Evolutionary conservation across 2,888 invertebrate species (phyloP).

Genomic region (Sphaerophoria rueppellii): DNA sequence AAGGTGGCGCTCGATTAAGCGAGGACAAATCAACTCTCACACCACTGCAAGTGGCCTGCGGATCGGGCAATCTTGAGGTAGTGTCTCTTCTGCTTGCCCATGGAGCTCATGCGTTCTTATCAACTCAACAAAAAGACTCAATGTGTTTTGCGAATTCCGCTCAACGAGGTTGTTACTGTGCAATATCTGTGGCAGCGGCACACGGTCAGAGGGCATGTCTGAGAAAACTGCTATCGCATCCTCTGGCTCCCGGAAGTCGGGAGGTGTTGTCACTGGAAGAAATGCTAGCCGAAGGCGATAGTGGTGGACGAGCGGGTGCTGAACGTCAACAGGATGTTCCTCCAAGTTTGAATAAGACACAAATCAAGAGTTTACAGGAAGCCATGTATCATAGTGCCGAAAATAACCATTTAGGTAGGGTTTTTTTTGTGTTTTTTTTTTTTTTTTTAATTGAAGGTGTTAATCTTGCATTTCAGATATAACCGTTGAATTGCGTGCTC

Average conservation of each 20-base stretch:
- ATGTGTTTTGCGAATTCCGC: constrained; percentile 93
- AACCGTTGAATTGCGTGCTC: constrained; percentile 91
- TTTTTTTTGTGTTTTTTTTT: constrained; percentile 24
- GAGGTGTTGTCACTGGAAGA: constrained; percentile 94
- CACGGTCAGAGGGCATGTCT: constrained; percentile 92
- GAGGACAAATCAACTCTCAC: constrained; percentile 94
- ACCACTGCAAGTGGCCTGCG: constrained; percentile 93
- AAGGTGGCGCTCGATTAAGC: constrained; percentile 91
- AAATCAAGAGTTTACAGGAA: constrained; percentile 93
- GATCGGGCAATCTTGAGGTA: constrained; percentile 90
- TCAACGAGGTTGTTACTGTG: constrained; percentile 93
- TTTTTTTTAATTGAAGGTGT: neutral
- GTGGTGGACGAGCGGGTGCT: constrained; percentile 76
- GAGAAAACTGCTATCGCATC: constrained; percentile 90
- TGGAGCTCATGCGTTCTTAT: constrained; percentile 94
- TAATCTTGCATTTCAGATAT: constrained; percentile 85
- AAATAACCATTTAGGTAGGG: constrained; percentile 91
- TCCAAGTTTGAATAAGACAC: constrained; percentile 87
- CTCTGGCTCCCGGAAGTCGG: constrained; percentile 86
- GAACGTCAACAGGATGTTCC: constrained; percentile 77
- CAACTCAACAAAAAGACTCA: constrained; percentile 91
- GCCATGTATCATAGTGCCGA: constrained; percentile 97
- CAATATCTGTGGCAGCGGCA: constrained; percentile 94
- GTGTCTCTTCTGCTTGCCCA: constrained; percentile 90
- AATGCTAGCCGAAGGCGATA: constrained; percentile 92